phyloP scores from a whole-genome alignment of 2,113 vertebrate genomes.

The Stegastes partitus region DNA sequence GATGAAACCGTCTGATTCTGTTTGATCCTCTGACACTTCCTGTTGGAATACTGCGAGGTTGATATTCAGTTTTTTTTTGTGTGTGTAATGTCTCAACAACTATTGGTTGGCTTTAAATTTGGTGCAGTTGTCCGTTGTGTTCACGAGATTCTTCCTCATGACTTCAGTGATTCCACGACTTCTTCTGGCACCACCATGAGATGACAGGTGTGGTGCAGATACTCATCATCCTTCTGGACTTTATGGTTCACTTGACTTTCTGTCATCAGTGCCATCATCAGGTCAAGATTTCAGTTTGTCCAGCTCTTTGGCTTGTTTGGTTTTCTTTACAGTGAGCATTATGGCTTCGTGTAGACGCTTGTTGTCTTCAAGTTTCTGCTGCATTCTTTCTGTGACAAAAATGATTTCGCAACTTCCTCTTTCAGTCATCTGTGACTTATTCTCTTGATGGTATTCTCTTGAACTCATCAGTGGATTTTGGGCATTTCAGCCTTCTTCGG shows the following conservation, averaged over 20 bases:
- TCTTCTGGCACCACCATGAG: background rate
- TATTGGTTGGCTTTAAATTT: background rate
- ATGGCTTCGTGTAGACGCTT: background rate
- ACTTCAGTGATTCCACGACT: background rate
- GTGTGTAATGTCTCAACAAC: background rate
- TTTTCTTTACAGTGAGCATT: background rate
- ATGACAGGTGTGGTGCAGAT: background rate
- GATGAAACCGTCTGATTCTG: constrained; percentile 7
- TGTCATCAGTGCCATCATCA: background rate
- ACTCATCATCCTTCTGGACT: background rate
- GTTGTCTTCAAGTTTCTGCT: constrained; percentile 8
- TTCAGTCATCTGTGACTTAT: constrained; percentile 3
- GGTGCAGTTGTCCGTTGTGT: background rate
- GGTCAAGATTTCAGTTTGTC: background rate
- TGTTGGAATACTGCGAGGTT: background rate
- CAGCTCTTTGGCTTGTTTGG: background rate
- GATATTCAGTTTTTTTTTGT: background rate
- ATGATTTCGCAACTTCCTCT: constrained; percentile 12
- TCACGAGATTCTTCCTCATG: background rate
- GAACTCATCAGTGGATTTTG: constrained; percentile 4
- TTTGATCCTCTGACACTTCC: background rate
- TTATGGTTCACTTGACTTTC: background rate
- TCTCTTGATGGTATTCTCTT: constrained; percentile 27
- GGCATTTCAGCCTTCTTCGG: background rate
- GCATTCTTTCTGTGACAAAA: constrained; percentile 1